Evolutionary conservation across 2,888 invertebrate genomes (phyloP).

Genomic region (Microctonus brassicae): DNA sequence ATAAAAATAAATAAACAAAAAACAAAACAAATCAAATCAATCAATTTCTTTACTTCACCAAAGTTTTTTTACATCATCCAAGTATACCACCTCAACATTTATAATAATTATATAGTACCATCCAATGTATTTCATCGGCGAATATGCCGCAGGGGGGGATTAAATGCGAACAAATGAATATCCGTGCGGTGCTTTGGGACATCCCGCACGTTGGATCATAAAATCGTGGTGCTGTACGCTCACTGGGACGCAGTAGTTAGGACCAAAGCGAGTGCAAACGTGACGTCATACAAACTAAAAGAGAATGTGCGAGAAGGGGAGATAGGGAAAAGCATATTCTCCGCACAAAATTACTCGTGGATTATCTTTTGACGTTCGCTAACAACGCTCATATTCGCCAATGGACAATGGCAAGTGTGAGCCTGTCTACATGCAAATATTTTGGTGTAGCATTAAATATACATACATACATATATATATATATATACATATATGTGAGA

Average conservation of each 20-base stretch:
- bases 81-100: neutral
- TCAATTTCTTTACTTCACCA: too few species aligned
- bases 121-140: neutral
- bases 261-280: neutral
- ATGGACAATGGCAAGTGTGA: neutral
- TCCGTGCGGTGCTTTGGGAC: slow-evolving; percentile 11
- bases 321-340: neutral
- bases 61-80: too few species aligned
- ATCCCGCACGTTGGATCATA: slow-evolving; percentile 5
- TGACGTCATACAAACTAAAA: neutral
- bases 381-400: slow-evolving; percentile 1
- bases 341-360: slow-evolving; percentile 1
- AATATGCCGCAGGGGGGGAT: slow-evolving; percentile 26
- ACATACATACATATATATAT: slow-evolving; percentile 13
- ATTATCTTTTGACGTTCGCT: slow-evolving; percentile 8
- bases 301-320: neutral
- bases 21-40: neutral
- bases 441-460: slow-evolving; percentile 38
- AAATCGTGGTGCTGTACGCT: neutral
- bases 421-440: neutral
- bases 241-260: neutral
- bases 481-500: neutral
- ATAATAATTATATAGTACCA: neutral
- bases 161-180: slow-evolving; percentile 27
- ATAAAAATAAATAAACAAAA: neutral